Base-by-base conservation (phyloP, 2,888 invertebrate genomes). In the Tubiluchus corallicola region DNA sequence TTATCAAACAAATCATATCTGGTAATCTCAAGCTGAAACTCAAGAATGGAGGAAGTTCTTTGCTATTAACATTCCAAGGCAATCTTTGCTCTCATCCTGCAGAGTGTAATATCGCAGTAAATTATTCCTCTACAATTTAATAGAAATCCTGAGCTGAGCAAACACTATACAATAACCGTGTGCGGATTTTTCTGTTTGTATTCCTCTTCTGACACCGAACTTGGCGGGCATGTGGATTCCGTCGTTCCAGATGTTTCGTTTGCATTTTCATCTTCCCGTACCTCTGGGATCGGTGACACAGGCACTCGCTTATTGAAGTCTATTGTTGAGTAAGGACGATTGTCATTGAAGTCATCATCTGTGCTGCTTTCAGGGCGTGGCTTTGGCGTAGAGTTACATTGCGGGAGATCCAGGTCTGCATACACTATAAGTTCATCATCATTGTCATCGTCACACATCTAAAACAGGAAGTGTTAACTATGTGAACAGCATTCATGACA, bases 171-270 rank as follows among this genome's bases (percentile, higher is more conserved):
- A n/a, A 29, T 29, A 29, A 29, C 29, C 9, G 29, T 29, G 29
- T 29, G 29, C 29, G 29, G 29, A 29, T 29, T 29, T n/a, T 29
- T 9, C 29, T 29, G 29, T n/a, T 29, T 29, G 29, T 29, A 29
- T n/a, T 29, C 29, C 29, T 29, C 29, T n/a, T 29, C 29, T n/a
- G n/a, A n/a, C 29, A 29, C 29, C 9, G 29, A 29, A 9, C 9
- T 29, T n/a, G 29, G 9, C 29, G 9, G 9, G n/a, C 9, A 9
- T n/a, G 29, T 29, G 29, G 29, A 29, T 9, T 29, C 29, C 29
- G 29, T 29, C 29, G 29, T 29, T n/a, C n/a, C n/a, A n/a, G n/a
- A n/a, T n/a, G n/a, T n/a, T n/a, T 29, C 29, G 29, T 29, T 29
- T 29, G 29, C 29, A 29, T 29, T 29, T n/a, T 29, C 29, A n/a